Evolutionary conservation across 2,888 invertebrate species (phyloP).

Genomic region (Mythimna vitellina): DNA sequence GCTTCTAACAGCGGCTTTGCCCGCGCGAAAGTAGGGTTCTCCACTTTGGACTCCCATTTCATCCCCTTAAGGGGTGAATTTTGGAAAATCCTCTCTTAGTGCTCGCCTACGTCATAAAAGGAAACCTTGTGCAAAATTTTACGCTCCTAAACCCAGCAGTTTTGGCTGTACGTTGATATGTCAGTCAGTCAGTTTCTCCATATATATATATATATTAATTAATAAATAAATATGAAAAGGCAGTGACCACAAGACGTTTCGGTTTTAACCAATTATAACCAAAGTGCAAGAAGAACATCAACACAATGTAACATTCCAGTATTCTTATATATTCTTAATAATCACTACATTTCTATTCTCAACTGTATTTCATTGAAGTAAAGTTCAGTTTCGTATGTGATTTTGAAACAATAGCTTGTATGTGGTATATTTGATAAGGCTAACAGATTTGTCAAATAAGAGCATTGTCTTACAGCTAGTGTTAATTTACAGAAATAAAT

Average conservation of each 20-base stretch:
- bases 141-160: too few species aligned
- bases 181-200: too few species aligned
- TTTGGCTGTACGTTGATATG: too few species aligned
- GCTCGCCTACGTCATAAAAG: too few species aligned
- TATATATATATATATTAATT: too few species aligned
- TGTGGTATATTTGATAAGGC: conserved; percentile 4
- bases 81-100: too few species aligned
- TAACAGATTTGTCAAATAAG: conserved; percentile 11
- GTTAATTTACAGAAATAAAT: conserved; percentile 8
- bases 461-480: neutral
- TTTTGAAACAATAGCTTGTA: neutral
- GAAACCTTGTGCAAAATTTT: too few species aligned
- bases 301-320: conserved; percentile 4
- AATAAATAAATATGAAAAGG: neutral
- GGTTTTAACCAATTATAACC: neutral
- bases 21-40: too few species aligned
- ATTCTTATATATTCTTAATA: neutral
- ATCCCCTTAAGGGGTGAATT: too few species aligned
- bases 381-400: conserved; percentile 2
- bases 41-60: too few species aligned
- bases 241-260: neutral
- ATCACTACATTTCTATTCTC: neutral
- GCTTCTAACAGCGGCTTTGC: too few species aligned
- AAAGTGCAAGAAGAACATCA: neutral
- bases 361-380: neutral